Base-by-base conservation (phyloP, 2,888 invertebrate genomes). In the Melangyna quadrimaculata region DNA sequence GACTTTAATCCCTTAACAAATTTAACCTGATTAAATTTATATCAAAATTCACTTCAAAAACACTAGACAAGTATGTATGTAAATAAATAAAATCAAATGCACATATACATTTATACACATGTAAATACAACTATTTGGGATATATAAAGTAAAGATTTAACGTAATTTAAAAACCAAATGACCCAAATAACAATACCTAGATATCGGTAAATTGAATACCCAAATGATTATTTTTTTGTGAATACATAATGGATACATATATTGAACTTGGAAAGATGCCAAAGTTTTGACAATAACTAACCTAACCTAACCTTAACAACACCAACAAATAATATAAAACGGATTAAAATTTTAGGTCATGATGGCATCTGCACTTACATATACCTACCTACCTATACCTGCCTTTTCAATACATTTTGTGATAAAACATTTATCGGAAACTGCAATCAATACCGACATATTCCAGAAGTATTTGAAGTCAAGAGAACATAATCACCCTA, bases 221-320 rank as follows among this genome's bases (percentile, higher is more conserved):
- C 19, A 63, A 45, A 29, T 45, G 43, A 45, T 45, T 32, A 45
- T 65, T 12, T 45, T 45, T 45, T 65, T 43, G 43, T 43, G 63
- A 29, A 43, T 63, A 24, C 17, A 29, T n/a, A 40, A n/a, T n/a
- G n/a, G n/a, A n/a, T n/a, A n/a, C n/a, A n/a, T n/a, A n/a, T n/a
- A 43, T 24, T 63, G 1, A 14, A 45, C 27, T 63, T 65, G 65
- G 65, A 65, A 45, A 1, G 17, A 29, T 45, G 29, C 65, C 65
- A 45, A 29, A 0, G 5, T 61, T 24, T n/a, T 29, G 10, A 0
- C 10, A 40, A 40, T 37, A 65, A 37, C 10, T 65, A 5, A 45
- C 17, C 27, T 45, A 29, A 4, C 3, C 12, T 19, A 19, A 43
- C n/a, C 29, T 55, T 14, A 59, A 10, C 14, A 22, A 55, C n/a